phyloP scores from a whole-genome alignment of 2,888 invertebrate genomes.

The Agrilus mali region DNA sequence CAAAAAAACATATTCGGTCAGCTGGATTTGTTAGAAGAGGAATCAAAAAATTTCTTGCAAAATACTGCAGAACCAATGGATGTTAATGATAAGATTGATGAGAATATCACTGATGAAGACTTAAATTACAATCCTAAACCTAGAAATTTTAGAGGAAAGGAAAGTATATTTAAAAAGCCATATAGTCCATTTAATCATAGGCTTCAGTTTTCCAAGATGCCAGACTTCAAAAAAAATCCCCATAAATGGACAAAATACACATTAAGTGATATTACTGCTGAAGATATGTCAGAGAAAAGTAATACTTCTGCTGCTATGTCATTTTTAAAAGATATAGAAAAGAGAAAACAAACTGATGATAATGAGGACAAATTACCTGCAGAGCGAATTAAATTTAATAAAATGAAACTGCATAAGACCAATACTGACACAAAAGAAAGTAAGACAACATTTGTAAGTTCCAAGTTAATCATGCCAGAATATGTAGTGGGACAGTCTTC shows the following conservation, averaged over 20 bases:
- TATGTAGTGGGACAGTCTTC: conserved; percentile 56
- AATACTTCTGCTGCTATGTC: conserved; percentile 67
- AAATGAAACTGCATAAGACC: conserved; percentile 13
- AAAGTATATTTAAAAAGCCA: conserved; percentile 70
- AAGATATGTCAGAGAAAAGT: conserved; percentile 65
- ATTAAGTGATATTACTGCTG: conserved; percentile 59
- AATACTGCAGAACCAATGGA: conserved; percentile 16
- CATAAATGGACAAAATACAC: conserved; percentile 74
- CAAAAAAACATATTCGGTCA: conserved; percentile 59
- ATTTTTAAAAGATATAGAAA: conserved; percentile 58
- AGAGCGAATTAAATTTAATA: conserved; percentile 25
- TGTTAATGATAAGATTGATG: conserved; percentile 12
- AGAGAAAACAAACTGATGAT: conserved; percentile 26
- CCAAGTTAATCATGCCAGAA: conserved; percentile 69
- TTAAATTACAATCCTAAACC: conserved; percentile 29
- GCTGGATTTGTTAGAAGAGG: conserved; percentile 34
- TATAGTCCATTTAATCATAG: conserved; percentile 46
- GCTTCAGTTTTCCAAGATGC: conserved; percentile 36
- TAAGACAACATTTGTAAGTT: conserved; percentile 46
- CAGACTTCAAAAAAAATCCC: conserved; percentile 57
- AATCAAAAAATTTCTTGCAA: conserved; percentile 9
- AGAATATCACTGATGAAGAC: conserved; percentile 27
- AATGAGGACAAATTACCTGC: conserved; percentile 13
- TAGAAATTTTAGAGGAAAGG: conserved; percentile 52
- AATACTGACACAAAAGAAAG: conserved; percentile 18